Evolutionary conservation across 2,113 vertebrate genomes (phyloP), one percentile per base, ranked within the genome.

Genomic region (Stegostoma tigrinum): DNA sequence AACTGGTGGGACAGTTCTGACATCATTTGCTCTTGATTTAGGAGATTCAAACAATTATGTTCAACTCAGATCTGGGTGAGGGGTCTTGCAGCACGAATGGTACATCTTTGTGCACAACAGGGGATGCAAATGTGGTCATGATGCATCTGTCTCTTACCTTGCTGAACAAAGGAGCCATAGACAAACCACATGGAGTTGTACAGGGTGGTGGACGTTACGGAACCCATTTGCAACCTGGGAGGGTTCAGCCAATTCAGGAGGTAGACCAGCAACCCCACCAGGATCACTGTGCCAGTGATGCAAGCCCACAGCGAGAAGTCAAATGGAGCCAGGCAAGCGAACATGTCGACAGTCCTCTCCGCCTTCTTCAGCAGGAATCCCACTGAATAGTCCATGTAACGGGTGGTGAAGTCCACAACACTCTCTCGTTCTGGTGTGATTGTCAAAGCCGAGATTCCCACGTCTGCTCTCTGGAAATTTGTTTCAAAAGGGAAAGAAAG

Each of bases 101-200:
- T 48, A 48, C 48, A 48, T 48, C 55, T 61, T 61, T 10, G 55
- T 10, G 55, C 55, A 61, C 55, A 12, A 61, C 7, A 12, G 55
- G 55, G 55, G 55, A 34, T 8, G 34, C 7, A 2, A 61, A 34
- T n/a, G 12, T 5, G 12, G 30, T 91, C 64, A 14, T 15, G 55
- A 61, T n/a, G 48, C 3, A 23, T 21, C n/a, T 23, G 55, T 70
- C 95, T 96, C 98, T 98, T 98, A 99, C 99, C 99, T 98, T 99
- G 99, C 21, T 99, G 99, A 61, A 99, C 98, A 96, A 99, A 99
- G 96, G 99, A 99, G 96, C 99, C 99, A 0, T 99, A 99, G 96
- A 99, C 99, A 94, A 99, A 99, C 99, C 99, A 99, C 99, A 99
- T 99, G 97, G 99, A 99, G 96, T 99, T 99, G 97, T 99, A 99